Base-by-base conservation (phyloP, 2,113 vertebrate genomes). In the Strix uralensis region DNA sequence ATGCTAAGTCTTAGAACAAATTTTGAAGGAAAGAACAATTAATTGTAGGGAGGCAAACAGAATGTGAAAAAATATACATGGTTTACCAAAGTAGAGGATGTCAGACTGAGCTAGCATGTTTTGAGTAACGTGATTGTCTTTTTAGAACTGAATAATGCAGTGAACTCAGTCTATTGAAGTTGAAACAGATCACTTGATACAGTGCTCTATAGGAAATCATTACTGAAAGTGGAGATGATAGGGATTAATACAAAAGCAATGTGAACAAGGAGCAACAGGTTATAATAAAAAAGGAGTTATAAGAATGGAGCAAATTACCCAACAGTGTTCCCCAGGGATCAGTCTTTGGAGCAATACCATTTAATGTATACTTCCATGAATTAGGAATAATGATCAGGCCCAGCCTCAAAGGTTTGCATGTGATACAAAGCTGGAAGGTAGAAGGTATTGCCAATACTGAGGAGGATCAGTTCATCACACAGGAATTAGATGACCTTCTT, bases 401-500 rank as follows among this genome's bases (percentile, higher is more conserved):
- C 42, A 73, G 47, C 34, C 81, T 82, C 69, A 71, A 57, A 87
- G 63, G 5, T 65, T 29, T 57, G 57, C 70, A 29, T 44, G 36
- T 49, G 27, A 62, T n/a, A 57, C 54, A 82, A 86, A 80, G 67
- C 47, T 81, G 81, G 73, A 71, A 78, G 32, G 26, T 26, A 27
- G 38, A 74, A 78, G 32, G 22, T 26, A 27, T 42, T 71, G 61
- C 59, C 80, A 32, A 1, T 27, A 47, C n/a, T 52, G n/a, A 86
- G 78, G 23, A 91, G 73, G 23, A 65, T 30, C 87, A 69, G 65
- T 36, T 80, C 89, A 81, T 34, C 91, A 72, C 66, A 18, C 49
- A 94, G 94, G 93, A 96, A 94, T 94, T 82, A 97, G 73, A 81
- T 94, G 90, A 97, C 94, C 94, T 97, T 96, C 87, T 96, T 96